Base-by-base conservation (phyloP, 1,140 invertebrate genomes). In the Cydia fagiglandana region DNA sequence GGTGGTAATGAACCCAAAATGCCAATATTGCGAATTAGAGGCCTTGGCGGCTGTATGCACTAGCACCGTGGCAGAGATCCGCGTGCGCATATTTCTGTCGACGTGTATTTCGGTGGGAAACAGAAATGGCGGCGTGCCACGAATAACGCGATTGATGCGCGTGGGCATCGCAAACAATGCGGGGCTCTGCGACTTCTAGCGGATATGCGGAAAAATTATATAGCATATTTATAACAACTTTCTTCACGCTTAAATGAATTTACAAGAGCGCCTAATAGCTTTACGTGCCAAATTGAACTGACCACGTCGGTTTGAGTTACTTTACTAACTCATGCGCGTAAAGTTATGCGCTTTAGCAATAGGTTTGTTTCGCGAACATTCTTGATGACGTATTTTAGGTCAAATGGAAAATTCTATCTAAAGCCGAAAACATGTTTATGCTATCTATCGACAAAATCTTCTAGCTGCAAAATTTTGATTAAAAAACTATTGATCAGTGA, bases 91-190 rank as follows among this genome's bases (percentile, higher is more conserved):
- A 88, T 87, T 84, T 86, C 74, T 81, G 83, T 83, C 82, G 77
- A 84, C 83, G 75, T 77, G 80, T 88, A 89, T 90, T 89, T 90
- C 84, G 77, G 84, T 78, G 80, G 84, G 81, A 79, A 77, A 75
- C 73, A 84, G 84, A 89, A 88, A 86, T 83, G 83, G 81, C 86
- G 79, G 76, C 78, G 86, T 89, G 86, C 79, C 84, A 82, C 80
- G 83, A 88, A 90, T 89, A 91, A 82, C 77, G 84, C 82, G 84
- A 73, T 77, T 80, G 81, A 81, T 77, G 77, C 76, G 76, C 38
- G 75, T 75, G 76, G 76, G 66, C 76, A 75, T 4, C 64, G 47
- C 64, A 24, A 61, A 61, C 56, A 61, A 61, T 34, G 66, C 66
- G 66, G 9, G 56, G 64, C 66, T 34, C 24, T 20, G 64, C 7